A percentile compares a stretch with the other conserved stretches of the same genome.
Evolutionary conservation across 2,797 vertebrate species (phyloP).

Genomic region (Myotis pilosus): DNA sequence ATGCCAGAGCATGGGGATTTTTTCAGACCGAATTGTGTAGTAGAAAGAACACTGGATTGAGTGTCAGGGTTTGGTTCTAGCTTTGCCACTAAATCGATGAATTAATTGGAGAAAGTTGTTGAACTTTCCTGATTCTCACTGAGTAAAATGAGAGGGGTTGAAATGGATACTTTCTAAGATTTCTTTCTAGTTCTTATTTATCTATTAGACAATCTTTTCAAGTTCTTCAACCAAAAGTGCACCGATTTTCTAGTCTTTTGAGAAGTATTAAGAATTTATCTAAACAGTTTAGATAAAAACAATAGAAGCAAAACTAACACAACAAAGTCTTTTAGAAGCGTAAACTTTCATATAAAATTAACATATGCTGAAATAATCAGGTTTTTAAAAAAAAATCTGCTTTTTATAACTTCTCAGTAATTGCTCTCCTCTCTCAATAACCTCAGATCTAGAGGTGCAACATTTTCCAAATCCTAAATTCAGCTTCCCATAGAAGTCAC

Average conservation of each 20-base stretch:
- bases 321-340: background rate
- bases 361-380: background rate
- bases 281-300: background rate
- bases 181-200: background rate
- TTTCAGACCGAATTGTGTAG: background rate
- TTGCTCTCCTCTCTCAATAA: background rate
- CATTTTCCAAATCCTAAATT: background rate
- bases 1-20: background rate
- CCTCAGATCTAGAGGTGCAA: background rate
- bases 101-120: constrained; percentile 7
- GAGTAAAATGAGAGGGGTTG: background rate
- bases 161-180: background rate
- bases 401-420: background rate
- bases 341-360: constrained; percentile 17
- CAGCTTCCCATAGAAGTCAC: background rate
- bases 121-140: background rate
- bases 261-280: background rate
- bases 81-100: background rate
- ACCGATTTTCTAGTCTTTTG: constrained; percentile 10
- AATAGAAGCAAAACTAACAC: background rate
- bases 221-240: background rate
- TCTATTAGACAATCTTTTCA: background rate
- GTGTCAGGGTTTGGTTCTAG: background rate
- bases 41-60: background rate
- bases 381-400: background rate